Evolutionary conservation across 2,113 vertebrate species (phyloP).

Genomic region (Vidua chalybeata): DNA sequence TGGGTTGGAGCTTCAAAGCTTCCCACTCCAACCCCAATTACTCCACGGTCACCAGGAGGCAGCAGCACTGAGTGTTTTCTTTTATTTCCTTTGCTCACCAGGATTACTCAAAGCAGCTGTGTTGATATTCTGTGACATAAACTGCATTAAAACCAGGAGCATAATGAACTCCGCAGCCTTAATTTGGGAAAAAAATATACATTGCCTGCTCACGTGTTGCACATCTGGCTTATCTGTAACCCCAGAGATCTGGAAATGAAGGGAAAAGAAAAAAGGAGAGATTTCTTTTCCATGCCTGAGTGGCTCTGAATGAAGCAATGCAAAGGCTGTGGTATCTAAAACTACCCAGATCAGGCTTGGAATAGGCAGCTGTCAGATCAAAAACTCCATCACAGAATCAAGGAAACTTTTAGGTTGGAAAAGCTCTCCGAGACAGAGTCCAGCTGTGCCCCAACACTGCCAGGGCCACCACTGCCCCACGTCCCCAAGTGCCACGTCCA

Average conservation of each 20-base stretch:
- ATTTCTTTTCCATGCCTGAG: neutral
- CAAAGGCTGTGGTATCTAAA: neutral
- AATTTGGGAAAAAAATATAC: neutral
- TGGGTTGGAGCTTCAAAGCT: neutral
- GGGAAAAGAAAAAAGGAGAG: accelerated
- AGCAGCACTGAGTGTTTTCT: accelerated
- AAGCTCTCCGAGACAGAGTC: neutral
- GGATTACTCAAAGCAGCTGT: neutral
- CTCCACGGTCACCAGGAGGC: neutral
- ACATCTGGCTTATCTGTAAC: neutral
- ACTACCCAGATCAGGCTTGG: neutral
- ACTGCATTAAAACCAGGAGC: neutral
- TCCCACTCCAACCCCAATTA: neutral
- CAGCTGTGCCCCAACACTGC: neutral
- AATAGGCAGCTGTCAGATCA: neutral
- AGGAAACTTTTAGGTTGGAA: neutral
- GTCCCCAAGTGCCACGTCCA: neutral
- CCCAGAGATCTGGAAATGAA: neutral
- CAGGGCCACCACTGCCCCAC: neutral
- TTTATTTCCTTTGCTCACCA: neutral
- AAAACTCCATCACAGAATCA: neutral
- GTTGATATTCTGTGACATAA: neutral
- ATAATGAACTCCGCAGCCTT: neutral
- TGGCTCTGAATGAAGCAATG: neutral
- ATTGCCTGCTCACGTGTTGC: neutral